Conservation (phyloP, 2,113 vertebrate genomes). For the Pteronura brasiliensis region DNA sequence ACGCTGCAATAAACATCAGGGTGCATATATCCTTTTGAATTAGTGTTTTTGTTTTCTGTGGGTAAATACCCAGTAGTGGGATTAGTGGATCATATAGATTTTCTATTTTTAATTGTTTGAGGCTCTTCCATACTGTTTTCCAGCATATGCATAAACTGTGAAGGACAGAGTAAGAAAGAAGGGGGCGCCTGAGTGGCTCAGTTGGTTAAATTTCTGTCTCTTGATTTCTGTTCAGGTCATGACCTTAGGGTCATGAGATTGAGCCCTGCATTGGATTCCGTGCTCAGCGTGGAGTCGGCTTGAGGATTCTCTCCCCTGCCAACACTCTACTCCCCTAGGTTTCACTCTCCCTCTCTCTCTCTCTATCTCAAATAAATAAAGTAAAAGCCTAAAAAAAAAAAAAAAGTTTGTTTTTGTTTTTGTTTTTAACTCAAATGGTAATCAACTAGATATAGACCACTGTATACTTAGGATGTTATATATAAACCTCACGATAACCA, state of each 20-base stretch:
- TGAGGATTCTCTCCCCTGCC: neutral
- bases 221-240: neutral
- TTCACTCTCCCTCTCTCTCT: neutral
- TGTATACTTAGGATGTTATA: neutral
- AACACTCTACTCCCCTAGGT: neutral
- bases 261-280: neutral
- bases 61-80: neutral
- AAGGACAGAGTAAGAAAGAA: neutral
- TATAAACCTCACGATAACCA: neutral
- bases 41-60: neutral
- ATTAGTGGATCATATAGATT: neutral
- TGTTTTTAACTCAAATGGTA: neutral
- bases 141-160: neutral
- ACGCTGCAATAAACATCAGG: neutral
- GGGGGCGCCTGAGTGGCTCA: neutral
- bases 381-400: neutral
- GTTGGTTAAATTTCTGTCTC: neutral
- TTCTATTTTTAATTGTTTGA: neutral
- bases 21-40: neutral
- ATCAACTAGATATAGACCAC: neutral
- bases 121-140: neutral
- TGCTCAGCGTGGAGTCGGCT: neutral
- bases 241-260: neutral
- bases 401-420: neutral
- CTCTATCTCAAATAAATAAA: neutral